These are phyloP conservation scores for Philhelius pedissequus DNA, from an alignment of 2,888 invertebrate genomes.

Conservation along the genomic window DNA sequence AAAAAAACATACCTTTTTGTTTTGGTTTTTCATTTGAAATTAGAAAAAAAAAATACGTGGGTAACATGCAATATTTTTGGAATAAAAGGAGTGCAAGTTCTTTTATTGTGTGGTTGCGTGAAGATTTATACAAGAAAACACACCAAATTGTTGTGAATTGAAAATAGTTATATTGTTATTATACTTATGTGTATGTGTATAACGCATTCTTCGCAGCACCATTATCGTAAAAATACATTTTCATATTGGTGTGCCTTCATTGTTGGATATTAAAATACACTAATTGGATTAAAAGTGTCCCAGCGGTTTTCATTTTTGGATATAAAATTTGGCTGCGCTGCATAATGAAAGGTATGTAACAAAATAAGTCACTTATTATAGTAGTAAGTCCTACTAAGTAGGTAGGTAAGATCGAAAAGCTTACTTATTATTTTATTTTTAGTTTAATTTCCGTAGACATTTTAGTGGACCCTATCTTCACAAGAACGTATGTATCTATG, in stretches of 20 bases:
- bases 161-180: not conserved
- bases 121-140: not conserved
- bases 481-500: too few species aligned
- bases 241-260: not conserved
- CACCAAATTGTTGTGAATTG: slow-evolving; percentile 7
- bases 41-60: slow-evolving; percentile 2
- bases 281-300: slow-evolving; percentile 40
- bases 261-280: slow-evolving; percentile 17
- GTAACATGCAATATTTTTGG: slow-evolving; percentile 42
- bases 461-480: too few species aligned
- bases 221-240: not conserved
- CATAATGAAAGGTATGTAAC: slow-evolving; percentile 18
- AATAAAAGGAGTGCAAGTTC: not conserved
- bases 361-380: too few species aligned
- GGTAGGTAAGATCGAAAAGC: too few species aligned
- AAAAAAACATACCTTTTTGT: not conserved
- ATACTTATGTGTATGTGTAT: too few species aligned
- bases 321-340: slow-evolving; percentile 4
- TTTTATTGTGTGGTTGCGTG: not conserved
- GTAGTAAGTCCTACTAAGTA: too few species aligned
- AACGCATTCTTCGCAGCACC: not conserved
- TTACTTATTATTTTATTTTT: too few species aligned
- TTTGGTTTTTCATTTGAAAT: not conserved
- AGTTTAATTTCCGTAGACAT: too few species aligned
- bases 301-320: slow-evolving; percentile 34